Percentiles rank a stretch among this genome's conserved stretches.
These are phyloP conservation scores for Drosophila jambulina DNA, from an alignment of 1,140 invertebrate species.

Conservation along the genomic window DNA sequence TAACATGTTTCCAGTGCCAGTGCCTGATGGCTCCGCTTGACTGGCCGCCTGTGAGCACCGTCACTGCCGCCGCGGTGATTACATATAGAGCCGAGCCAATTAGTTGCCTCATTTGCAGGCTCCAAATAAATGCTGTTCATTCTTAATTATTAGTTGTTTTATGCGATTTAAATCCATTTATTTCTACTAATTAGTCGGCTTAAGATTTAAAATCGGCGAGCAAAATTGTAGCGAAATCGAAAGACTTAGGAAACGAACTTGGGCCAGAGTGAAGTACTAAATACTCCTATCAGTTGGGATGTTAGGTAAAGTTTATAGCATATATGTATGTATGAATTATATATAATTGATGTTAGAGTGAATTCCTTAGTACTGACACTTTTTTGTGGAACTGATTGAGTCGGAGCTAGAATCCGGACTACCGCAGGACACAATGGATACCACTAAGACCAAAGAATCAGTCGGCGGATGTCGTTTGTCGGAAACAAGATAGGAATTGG, in stretches of 20 bases:
- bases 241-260: slow-evolving; percentile 61
- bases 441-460: neutral
- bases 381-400: neutral
- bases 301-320: neutral
- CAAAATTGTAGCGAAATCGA: slow-evolving; percentile 8
- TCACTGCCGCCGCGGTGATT: slow-evolving; percentile 37
- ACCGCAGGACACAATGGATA: neutral
- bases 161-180: slow-evolving; percentile 62
- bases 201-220: slow-evolving; percentile 30
- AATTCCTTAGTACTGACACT: neutral
- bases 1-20: slow-evolving; percentile 60
- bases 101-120: slow-evolving; percentile 54
- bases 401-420: neutral
- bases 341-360: too few relatives aligned
- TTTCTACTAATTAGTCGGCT: slow-evolving; percentile 55
- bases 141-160: slow-evolving; percentile 61
- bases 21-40: slow-evolving; percentile 26
- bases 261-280: neutral
- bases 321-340: neutral
- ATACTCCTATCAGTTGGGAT: neutral
- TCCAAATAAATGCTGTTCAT: slow-evolving; percentile 48
- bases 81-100: slow-evolving; percentile 52
- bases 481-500: slow-evolving; percentile 13
- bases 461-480: neutral
- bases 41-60: slow-evolving; percentile 53